Conservation (phyloP, 2,797 vertebrate genomes). For the Chrysocyon brachyurus region DNA sequence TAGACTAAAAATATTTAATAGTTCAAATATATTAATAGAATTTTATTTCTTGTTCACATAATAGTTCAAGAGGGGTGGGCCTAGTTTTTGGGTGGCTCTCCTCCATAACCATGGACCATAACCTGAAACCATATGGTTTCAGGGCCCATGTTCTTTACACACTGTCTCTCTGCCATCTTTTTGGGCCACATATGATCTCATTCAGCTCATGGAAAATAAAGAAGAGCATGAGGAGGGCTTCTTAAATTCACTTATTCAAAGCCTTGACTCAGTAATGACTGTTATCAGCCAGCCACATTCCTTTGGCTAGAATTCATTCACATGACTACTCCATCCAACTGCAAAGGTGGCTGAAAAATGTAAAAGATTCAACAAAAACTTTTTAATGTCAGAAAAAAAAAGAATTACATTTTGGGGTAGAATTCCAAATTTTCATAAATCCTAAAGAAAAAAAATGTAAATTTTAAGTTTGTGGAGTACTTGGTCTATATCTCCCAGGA, state of each 20-base stretch:
- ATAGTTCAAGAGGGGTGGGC: neutral
- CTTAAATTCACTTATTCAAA: neutral
- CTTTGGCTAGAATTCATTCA: neutral
- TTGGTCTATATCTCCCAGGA: neutral
- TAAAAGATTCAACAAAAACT: neutral
- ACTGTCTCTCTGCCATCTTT: neutral
- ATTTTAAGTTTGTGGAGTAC: neutral
- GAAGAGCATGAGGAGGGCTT: neutral
- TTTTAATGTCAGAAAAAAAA: neutral
- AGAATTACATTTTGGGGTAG: neutral
- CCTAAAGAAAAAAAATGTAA: neutral
- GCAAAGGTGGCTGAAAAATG: neutral
- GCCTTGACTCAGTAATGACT: neutral
- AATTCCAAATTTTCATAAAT: neutral
- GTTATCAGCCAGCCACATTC: neutral
- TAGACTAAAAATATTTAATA: neutral
- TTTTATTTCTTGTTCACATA: neutral
- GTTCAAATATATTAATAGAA: neutral
- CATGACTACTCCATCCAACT: neutral
- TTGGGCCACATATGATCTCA: neutral
- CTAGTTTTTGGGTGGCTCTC: neutral
- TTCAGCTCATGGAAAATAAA: neutral
- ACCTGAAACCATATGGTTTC: neutral
- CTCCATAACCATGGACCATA: no score
- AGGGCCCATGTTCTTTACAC: neutral